A percentile compares a stretch with the other conserved stretches of the same genome.
These are phyloP conservation scores for Apus apus DNA, from an alignment of 2,113 vertebrate genomes.

Conservation along the genomic window DNA sequence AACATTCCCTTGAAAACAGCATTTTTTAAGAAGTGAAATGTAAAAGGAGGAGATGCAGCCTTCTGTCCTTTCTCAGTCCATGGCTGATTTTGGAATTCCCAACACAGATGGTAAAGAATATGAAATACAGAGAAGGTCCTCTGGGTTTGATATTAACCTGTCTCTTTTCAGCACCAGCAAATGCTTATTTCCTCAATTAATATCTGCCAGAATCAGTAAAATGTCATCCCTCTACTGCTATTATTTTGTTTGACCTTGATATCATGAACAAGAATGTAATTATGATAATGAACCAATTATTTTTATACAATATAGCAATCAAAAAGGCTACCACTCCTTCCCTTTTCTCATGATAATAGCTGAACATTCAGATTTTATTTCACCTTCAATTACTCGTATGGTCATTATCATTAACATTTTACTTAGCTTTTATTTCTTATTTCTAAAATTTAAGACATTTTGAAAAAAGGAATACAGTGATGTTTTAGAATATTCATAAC, in stretches of 20 bases:
- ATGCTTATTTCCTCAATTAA: background rate
- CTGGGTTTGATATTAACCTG: constrained; percentile 5
- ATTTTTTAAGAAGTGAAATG: background rate
- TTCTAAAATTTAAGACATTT: background rate
- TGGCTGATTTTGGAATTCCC: background rate
- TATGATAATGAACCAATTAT: constrained; percentile 31
- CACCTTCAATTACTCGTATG: background rate
- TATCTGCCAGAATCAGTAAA: background rate
- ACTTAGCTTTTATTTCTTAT: background rate
- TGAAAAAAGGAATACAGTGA: background rate
- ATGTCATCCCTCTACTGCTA: background rate
- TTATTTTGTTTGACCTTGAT: constrained; percentile 3
- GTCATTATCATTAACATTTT: background rate
- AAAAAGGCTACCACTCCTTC: background rate
- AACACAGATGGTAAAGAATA: background rate
- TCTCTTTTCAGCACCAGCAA: background rate
- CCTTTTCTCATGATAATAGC: constrained; percentile 21
- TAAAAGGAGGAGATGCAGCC: background rate
- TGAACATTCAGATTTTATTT: constrained; percentile 1
- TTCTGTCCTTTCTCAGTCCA: background rate
- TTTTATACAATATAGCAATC: constrained; percentile 1
- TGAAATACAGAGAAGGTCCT: background rate
- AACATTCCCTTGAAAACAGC: background rate
- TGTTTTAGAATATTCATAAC: background rate
- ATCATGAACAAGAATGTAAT: constrained; percentile 35